Percentiles rank a stretch among this genome's conserved stretches.
phyloP scores from a whole-genome alignment of 2,888 invertebrate genomes.

The Quadroppia sp. region DNA sequence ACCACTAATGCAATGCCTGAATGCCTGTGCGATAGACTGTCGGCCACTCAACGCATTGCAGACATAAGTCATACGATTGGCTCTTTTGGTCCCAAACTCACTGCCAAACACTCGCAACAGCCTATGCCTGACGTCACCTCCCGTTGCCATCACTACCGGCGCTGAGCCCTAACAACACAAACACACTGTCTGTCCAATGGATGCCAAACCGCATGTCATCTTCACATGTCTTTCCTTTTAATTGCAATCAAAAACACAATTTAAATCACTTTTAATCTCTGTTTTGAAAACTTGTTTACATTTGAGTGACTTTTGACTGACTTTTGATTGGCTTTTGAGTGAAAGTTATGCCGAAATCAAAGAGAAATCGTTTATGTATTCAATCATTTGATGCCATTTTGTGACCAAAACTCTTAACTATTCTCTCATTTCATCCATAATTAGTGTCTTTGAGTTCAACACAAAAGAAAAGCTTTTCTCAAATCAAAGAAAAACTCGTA shows the following conservation, averaged over 20 bases:
- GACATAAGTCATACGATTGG: neutral
- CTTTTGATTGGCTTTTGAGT: neutral
- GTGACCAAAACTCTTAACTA: neutral
- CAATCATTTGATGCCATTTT: constrained; percentile 9
- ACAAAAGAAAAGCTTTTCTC: constrained; percentile 75
- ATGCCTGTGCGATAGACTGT: neutral
- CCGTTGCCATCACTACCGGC: neutral
- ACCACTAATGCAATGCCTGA: constrained; percentile 4
- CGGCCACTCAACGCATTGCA: constrained; percentile 11
- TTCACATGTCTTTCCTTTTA: neutral
- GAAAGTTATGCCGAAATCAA: constrained; percentile 46
- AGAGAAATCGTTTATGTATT: constrained; percentile 45
- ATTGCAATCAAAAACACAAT: neutral
- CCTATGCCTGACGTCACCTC: neutral
- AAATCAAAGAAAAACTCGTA: constrained; percentile 80
- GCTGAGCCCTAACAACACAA: neutral
- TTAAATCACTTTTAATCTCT: neutral
- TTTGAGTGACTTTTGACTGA: neutral
- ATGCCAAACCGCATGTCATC: neutral
- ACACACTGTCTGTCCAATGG: neutral
- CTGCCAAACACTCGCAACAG: neutral
- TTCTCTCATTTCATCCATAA: neutral
- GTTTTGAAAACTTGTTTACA: neutral
- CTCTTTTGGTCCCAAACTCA: neutral
- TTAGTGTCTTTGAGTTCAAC: constrained; percentile 87